Base-by-base conservation (phyloP, 2,113 vertebrate genomes). In the Rafetus swinhoei region DNA sequence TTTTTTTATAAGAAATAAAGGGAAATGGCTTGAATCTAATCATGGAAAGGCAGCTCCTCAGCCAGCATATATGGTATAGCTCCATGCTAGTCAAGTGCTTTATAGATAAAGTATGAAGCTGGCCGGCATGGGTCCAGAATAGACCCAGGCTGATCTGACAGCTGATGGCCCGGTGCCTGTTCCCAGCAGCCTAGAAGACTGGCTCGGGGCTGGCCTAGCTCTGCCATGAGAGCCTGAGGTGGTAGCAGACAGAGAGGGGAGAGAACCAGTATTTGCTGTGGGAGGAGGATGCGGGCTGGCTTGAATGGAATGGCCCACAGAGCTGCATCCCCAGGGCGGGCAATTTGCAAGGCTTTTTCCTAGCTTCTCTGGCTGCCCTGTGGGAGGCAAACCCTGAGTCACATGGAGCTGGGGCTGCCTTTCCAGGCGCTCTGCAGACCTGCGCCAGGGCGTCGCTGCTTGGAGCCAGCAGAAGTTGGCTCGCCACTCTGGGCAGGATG, bases 121-220 rank as follows among this genome's bases (percentile, higher is more conserved):
- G 74, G 12, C 45, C 6, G 12, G 39, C 45, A 45, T 21, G 45
- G 39, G 11, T 50, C 9, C 7, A 13, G 19, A 29, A 11, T 0
- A 9, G 11, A 9, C 4, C 14, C 4, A 10, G 11, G 1, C 50
- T 32, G 84, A 90, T 32, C 65, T 69, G 80, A 76, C 76, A 60
- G 15, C 24, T 27, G 24, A 0, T 0, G 55, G 72, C 8, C 60
- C 5, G 1, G 5, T 0, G 0, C 5, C 9, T 35, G 56, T 4
- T 69, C 50, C 19, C 27, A n/a, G 13, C 32, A 72, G 65, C 65
- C n/a, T 16, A 5, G n/a, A 35, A n/a, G n/a, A 15, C 21, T 15
- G 35, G 39, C 74, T 77, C 74, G 2, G 9, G 22, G 69, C 32
- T 72, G 65, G 7, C 32, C 15, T n/a, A 16, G 65, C 8, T 3